Percentiles rank a stretch among this genome's conserved stretches.
Evolutionary conservation across 2,888 invertebrate genomes (phyloP).

Genomic region (Parochlus steinenii): DNA sequence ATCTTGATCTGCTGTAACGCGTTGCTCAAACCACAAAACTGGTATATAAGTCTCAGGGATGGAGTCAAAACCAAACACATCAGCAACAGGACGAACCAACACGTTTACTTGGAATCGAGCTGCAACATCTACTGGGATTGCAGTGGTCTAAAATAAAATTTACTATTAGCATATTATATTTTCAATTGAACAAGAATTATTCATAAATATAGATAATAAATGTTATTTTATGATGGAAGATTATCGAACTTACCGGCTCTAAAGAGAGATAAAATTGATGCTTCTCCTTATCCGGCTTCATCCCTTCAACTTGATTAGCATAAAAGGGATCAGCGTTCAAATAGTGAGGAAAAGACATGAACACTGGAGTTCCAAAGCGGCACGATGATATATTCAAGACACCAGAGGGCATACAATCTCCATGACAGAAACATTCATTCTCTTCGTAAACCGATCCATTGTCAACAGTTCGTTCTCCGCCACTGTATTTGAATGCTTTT

Average conservation of each 20-base stretch:
- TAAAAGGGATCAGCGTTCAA: conserved; percentile 55
- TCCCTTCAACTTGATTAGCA: conserved; percentile 43
- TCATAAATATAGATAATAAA: background rate
- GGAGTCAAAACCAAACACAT: conserved; percentile 47
- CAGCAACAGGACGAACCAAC: conserved; percentile 43
- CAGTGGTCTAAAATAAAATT: conserved; percentile 39
- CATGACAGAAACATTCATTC: conserved; percentile 57
- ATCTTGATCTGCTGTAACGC: conserved; percentile 39
- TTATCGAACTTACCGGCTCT: conserved; percentile 44
- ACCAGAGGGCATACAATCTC: conserved; percentile 54
- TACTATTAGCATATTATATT: no score
- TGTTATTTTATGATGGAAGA: background rate
- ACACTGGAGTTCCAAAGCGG: conserved; percentile 64
- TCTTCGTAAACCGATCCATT: conserved; percentile 42
- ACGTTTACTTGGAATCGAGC: conserved; percentile 69
- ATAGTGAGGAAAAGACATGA: conserved; percentile 74
- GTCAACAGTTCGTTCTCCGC: conserved; percentile 47
- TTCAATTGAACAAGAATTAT: background rate
- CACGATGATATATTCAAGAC: conserved; percentile 64
- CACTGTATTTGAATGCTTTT: conserved; percentile 47
- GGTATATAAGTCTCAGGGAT: conserved; percentile 56
- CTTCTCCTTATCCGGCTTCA: conserved; percentile 45
- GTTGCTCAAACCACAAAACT: conserved; percentile 63
- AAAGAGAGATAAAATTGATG: conserved; percentile 63
- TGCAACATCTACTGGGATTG: conserved; percentile 56